Percentiles rank a stretch among this genome's conserved stretches.
Evolutionary conservation across 1,140 invertebrate species (phyloP).

Genomic region (Solen grandis): DNA sequence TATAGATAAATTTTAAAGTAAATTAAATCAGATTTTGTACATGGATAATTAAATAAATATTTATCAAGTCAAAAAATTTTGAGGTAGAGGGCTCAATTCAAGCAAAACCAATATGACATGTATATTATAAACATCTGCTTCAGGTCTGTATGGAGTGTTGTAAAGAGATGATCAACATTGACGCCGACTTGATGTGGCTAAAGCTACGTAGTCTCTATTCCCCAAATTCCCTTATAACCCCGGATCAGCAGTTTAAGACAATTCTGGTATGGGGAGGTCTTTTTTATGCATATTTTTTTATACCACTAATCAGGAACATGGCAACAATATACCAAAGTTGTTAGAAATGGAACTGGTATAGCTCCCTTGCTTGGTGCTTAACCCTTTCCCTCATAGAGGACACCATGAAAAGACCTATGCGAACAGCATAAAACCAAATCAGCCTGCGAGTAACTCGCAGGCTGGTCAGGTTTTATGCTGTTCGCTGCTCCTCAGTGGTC

Average conservation of each 20-base stretch:
- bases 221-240: constrained; percentile 55
- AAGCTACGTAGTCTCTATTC: constrained; percentile 57
- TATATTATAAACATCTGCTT: no score
- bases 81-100: no score
- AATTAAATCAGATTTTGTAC: not conserved
- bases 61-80: not conserved
- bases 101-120: no score
- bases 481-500: no score
- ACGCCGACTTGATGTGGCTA: constrained; percentile 66
- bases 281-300: not conserved
- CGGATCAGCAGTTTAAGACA: constrained; percentile 47
- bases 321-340: no score
- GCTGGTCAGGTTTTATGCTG: no score
- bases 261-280: constrained; percentile 30
- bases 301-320: not conserved
- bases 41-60: not conserved
- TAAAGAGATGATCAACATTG: constrained; percentile 52
- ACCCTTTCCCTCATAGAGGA: not conserved
- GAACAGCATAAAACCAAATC: no score
- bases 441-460: no score
- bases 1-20: not conserved
- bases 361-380: not conserved
- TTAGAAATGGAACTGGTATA: not conserved
- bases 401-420: not conserved
- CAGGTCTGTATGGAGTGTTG: constrained; percentile 62